Evolutionary conservation across 2,888 invertebrate species (phyloP), one percentile per base, ranked within the genome.

Genomic region (Cataglyphis livida): DNA sequence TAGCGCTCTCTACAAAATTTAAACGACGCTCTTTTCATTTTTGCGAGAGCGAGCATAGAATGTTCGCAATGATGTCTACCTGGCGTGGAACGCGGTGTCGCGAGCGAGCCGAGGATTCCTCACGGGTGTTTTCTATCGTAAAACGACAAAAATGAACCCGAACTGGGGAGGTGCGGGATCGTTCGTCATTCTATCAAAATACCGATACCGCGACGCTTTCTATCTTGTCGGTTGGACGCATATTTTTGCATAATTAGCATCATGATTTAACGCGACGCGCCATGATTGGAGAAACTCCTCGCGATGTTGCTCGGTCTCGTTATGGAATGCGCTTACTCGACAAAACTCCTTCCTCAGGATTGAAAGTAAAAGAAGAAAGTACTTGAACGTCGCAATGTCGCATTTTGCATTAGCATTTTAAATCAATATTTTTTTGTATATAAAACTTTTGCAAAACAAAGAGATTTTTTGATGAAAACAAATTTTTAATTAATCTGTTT

Each of bases 171-270:
- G 48, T 38, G 38, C 18, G 57, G 25, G 28, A 41, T 66, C 35
- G 38, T 25, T 54, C 51, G 48, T 64, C 51, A 64, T 18, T 61
- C 76, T n/a, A 78, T 78, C 78, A 32, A 70, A 78, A 78, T 78
- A 68, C 68, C 76, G 41, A 78, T 78, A 70, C 32, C 32, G 7
- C 32, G 21, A 41, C 38, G 66, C 32, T 70, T 78, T 70, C 32
- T 28, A 41, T 65, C 28, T 28, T 70, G 21, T 54, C 28, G 76
- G 21, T 21, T 12, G 32, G 54, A 44, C 70, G 70, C 12, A 35
- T 59, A 76, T 79, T 79, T 79, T 82, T 82, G 44, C 61, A 82
- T 81, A 66, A 66, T 84, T 62, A 73, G 65, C n/a, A 28, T 66
- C 61, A 38, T 51, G 65, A 85, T 51, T 76, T 66, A 79, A 59